Conservation (phyloP, 2,888 invertebrate species). For the Germaria angustata region DNA sequence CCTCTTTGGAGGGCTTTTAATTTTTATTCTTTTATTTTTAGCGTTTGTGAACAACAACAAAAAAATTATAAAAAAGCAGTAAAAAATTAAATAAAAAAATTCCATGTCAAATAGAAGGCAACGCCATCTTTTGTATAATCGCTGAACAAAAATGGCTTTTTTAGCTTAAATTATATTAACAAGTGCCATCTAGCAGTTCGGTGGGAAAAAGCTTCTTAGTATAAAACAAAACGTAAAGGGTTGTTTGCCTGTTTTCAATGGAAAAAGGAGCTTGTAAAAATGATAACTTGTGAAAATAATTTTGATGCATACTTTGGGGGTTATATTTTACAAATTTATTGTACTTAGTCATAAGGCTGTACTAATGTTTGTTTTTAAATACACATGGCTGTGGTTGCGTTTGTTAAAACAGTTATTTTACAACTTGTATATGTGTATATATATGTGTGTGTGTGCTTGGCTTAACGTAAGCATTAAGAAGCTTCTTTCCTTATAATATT, state of each 20-base stretch:
- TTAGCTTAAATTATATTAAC: slow-evolving; percentile 70
- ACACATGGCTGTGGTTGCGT: slow-evolving; percentile 63
- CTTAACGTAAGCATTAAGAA: slow-evolving; percentile 9
- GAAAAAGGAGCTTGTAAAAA: not conserved
- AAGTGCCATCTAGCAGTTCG: slow-evolving; percentile 66
- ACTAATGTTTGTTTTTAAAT: slow-evolving; percentile 9
- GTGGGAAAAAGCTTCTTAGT: slow-evolving; percentile 65
- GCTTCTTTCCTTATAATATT: not conserved
- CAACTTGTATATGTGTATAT: slow-evolving; percentile 14
- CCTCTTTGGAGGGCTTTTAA: slow-evolving; percentile 60
- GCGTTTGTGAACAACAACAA: slow-evolving; percentile 41
- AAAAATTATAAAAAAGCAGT: slow-evolving; percentile 29
- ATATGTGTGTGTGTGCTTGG: slow-evolving; percentile 10
- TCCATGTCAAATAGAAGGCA: slow-evolving; percentile 53
- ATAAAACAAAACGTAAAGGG: slow-evolving; percentile 46
- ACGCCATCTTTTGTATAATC: slow-evolving; percentile 73
- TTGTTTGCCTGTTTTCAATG: slow-evolving; percentile 46
- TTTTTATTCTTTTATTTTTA: slow-evolving; percentile 66
- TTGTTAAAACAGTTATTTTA: slow-evolving; percentile 55
- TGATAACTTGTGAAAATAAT: not conserved
- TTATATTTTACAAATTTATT: slow-evolving; percentile 1
- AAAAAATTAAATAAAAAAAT: slow-evolving; percentile 45
- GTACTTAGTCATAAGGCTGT: slow-evolving; percentile 15
- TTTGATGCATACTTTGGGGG: slow-evolving; percentile 36
- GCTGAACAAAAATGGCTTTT: slow-evolving; percentile 67